These are phyloP conservation scores for Myocastor coypus DNA, from an alignment of 2,113 vertebrate genomes.

Conservation along the genomic window DNA sequence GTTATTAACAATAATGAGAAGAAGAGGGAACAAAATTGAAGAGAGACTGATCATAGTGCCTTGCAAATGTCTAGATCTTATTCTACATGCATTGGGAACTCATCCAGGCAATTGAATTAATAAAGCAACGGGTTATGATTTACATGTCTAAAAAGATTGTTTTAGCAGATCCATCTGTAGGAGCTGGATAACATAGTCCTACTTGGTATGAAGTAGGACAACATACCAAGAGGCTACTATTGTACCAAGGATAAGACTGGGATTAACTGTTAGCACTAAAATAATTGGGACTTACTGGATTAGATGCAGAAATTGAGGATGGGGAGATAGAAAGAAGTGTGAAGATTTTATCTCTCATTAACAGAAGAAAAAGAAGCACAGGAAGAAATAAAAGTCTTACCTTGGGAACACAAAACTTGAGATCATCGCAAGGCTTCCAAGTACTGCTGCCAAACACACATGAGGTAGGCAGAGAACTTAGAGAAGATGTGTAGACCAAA, in stretches of 20 bases:
- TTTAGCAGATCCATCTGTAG: not conserved
- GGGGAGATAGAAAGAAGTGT: not conserved
- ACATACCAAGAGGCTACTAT: not conserved
- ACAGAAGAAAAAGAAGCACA: not conserved
- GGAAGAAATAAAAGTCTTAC: not conserved
- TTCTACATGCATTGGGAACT: slow-evolving; percentile 7
- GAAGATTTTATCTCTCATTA: not conserved
- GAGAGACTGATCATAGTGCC: not conserved
- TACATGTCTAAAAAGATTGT: slow-evolving; percentile 21
- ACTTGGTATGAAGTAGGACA: not conserved
- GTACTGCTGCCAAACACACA: not conserved
- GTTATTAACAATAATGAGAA: not conserved
- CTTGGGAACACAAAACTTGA: not conserved
- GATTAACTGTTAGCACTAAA: not conserved
- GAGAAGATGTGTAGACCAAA: not conserved
- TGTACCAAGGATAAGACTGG: not conserved
- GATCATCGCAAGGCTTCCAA: not conserved
- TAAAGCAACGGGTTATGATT: slow-evolving; percentile 12
- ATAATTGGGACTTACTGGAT: not conserved
- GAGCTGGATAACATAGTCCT: not conserved
- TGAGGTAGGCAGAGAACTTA: not conserved
- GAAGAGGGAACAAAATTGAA: not conserved
- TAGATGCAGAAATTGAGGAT: not conserved
- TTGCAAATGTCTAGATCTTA: slow-evolving; percentile 38
- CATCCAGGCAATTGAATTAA: slow-evolving; percentile 22